Percentiles rank a stretch among this genome's conserved stretches.
Conservation (phyloP, 64 coral and sea anemone genomes). For the Montipora cactus region DNA sequence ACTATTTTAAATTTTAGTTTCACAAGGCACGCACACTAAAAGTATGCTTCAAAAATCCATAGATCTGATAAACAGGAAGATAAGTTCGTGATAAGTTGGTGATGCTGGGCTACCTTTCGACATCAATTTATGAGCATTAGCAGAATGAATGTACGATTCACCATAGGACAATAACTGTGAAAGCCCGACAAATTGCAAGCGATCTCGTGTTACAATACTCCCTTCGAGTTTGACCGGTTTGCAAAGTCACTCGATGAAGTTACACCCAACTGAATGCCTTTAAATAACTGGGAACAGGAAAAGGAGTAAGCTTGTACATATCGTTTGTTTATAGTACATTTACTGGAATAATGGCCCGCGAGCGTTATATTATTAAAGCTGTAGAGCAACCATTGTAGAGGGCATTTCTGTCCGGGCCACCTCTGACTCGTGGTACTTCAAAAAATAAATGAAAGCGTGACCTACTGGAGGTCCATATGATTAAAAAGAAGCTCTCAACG, state of each 20-base stretch:
- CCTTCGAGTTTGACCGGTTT: neutral
- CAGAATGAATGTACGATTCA: too few species aligned
- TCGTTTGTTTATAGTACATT: neutral
- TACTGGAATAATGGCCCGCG: too few species aligned
- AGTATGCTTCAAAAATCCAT: too few species aligned
- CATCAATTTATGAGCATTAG: too few species aligned
- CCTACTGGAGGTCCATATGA: neutral
- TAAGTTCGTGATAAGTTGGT: too few species aligned
- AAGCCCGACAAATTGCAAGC: neutral
- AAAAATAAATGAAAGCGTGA: neutral
- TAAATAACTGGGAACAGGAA: neutral
- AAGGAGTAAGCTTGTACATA: neutral
- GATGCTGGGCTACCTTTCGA: too few species aligned
- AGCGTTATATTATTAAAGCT: too few species aligned
- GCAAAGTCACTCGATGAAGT: neutral
- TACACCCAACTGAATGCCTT: neutral
- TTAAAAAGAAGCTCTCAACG: neutral
- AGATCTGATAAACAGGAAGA: too few species aligned
- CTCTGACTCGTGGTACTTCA: neutral
- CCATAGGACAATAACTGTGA: neutral
- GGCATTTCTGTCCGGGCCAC: neutral
- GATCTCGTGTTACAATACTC: neutral
- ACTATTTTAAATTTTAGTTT: too few species aligned
- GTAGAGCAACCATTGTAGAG: too few species aligned
- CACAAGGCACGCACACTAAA: too few species aligned